These are phyloP conservation scores for Tricholaema leucomelas DNA, from an alignment of 2,113 vertebrate species.

Conservation along the genomic window DNA sequence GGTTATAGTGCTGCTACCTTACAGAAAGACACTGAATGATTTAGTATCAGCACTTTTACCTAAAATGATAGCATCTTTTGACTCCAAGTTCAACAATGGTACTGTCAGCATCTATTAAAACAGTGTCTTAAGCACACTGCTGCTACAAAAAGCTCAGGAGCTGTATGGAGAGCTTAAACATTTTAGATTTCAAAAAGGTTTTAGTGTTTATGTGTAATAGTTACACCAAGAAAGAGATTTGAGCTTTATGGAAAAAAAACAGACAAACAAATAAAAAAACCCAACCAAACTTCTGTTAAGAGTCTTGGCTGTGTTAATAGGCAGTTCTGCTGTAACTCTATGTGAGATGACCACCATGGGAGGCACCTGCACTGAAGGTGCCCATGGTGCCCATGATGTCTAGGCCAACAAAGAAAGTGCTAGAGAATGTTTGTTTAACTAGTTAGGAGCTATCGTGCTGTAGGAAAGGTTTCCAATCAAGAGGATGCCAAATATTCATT, in stretches of 20 bases:
- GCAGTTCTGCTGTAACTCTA: neutral
- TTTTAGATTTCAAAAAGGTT: neutral
- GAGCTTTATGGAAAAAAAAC: neutral
- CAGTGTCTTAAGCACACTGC: neutral
- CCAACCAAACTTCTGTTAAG: neutral
- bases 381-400: neutral
- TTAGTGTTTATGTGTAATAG: neutral
- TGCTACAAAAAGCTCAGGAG: neutral
- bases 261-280: neutral
- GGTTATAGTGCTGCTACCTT: neutral
- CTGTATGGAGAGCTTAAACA: neutral
- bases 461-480: neutral
- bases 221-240: neutral
- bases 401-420: neutral
- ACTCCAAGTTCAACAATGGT: neutral
- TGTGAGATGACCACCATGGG: neutral
- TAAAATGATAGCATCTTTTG: neutral
- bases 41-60: neutral
- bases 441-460: neutral
- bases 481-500: neutral
- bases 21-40: slow-evolving; percentile 47
- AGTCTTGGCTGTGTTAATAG: neutral
- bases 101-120: neutral
- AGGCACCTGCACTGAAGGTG: neutral
- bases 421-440: neutral